Evolutionary conservation across 2,888 invertebrate genomes (phyloP).

Genomic region (Enchytraeus crypticus): DNA sequence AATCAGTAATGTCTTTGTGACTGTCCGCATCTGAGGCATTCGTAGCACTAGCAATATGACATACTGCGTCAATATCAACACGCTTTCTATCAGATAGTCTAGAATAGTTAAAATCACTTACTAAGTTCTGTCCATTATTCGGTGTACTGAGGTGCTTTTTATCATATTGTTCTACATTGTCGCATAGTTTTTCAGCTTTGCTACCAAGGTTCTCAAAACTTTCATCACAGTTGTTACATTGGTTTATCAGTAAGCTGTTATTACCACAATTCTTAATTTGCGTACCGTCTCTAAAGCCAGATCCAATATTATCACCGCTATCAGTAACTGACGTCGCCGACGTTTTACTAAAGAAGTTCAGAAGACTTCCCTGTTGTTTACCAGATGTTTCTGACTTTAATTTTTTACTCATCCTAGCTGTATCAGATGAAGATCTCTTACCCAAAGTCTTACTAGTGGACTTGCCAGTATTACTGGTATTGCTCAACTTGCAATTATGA

Average conservation of each 20-base stretch:
- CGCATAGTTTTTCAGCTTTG: too few relatives aligned
- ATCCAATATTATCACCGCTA: neutral
- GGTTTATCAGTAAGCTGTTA: too few relatives aligned
- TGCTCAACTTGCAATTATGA: too few relatives aligned
- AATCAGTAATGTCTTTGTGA: neutral
- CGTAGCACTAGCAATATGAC: too few relatives aligned
- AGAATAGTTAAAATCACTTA: neutral
- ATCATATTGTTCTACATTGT: too few relatives aligned
- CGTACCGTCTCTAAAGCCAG: too few relatives aligned
- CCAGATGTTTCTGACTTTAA: neutral
- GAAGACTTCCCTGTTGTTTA: constrained; percentile 16
- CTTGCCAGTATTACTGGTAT: too few relatives aligned
- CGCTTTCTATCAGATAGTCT: neutral
- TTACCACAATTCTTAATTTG: too few relatives aligned
- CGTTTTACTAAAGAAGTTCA: constrained; percentile 12
- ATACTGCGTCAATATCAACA: neutral
- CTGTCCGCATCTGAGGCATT: too few relatives aligned
- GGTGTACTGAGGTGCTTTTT: neutral
- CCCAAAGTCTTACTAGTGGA: neutral
- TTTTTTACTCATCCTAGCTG: neutral
- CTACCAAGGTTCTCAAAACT: too few relatives aligned
- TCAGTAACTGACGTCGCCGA: neutral
- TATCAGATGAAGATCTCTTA: neutral
- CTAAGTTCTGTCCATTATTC: neutral
- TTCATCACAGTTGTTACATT: too few relatives aligned